Percentiles rank a stretch among this genome's conserved stretches.
These are phyloP conservation scores for Orthonychiurus folsomi DNA, from an alignment of 2,888 invertebrate species.

Conservation along the genomic window DNA sequence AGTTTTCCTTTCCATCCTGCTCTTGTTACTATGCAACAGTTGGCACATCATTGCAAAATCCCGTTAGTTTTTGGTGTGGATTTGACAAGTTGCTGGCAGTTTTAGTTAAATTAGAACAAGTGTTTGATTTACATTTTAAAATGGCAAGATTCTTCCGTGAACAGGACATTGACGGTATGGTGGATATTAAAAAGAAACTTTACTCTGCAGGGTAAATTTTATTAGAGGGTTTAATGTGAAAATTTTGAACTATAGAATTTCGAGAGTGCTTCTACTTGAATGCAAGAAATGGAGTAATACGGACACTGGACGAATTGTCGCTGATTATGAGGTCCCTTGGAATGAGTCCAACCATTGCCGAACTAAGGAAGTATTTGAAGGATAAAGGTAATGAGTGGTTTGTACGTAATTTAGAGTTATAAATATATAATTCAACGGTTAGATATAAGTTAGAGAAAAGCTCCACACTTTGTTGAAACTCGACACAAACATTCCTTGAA, in stretches of 20 bases:
- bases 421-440: too few relatives aligned
- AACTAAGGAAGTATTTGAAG: slow-evolving; percentile 71
- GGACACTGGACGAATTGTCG: slow-evolving; percentile 78
- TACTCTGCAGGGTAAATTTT: slow-evolving; percentile 6
- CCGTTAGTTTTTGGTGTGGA: background rate
- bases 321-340: slow-evolving; percentile 91
- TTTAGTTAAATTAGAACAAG: background rate
- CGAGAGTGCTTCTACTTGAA: slow-evolving; percentile 94
- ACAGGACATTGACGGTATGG: slow-evolving; percentile 93
- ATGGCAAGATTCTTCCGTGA: slow-evolving; percentile 86
- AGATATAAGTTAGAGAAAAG: too few relatives aligned
- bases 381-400: slow-evolving; percentile 51
- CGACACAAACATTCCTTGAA: too few relatives aligned
- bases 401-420: too few relatives aligned
- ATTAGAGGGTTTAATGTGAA: slow-evolving; percentile 8
- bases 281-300: slow-evolving; percentile 72
- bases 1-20: background rate
- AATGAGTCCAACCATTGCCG: slow-evolving; percentile 85
- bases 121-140: background rate
- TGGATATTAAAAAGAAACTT: slow-evolving; percentile 45
- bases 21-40: background rate
- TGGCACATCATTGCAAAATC: background rate
- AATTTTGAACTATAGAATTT: slow-evolving; percentile 60
- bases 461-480: too few relatives aligned
- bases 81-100: background rate